Evolutionary conservation across 2,888 invertebrate species (phyloP).

Genomic region (Hybos culiciformis): DNA sequence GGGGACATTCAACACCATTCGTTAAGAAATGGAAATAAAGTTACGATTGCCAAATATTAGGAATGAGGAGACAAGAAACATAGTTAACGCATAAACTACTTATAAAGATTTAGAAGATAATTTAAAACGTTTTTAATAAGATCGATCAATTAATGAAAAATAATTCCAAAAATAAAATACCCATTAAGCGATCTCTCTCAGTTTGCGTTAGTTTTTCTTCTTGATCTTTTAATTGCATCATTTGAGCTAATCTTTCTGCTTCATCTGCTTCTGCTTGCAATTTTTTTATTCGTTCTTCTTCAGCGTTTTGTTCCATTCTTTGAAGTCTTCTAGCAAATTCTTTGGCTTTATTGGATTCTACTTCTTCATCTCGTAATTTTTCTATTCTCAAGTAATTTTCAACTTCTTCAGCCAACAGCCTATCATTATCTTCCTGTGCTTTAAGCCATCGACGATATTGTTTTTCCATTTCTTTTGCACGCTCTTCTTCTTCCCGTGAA

Average conservation of each 20-base stretch:
- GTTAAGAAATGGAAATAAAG: too few relatives aligned
- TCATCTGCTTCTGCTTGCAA: neutral
- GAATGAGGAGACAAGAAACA: too few relatives aligned
- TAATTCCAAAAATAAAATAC: too few relatives aligned
- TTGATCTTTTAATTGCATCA: constrained; percentile 62
- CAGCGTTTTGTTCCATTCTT: neutral
- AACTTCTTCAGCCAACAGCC: neutral
- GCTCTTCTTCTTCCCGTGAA: constrained; percentile 53
- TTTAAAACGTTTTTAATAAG: too few relatives aligned
- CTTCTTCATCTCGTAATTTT: constrained; percentile 1
- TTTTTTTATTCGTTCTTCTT: neutral
- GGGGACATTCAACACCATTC: too few relatives aligned
- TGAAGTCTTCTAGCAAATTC: neutral
- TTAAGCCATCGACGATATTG: constrained; percentile 33
- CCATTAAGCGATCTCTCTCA: constrained; percentile 16
- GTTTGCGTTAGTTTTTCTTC: constrained; percentile 42
- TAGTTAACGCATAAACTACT: too few relatives aligned
- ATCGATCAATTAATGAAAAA: too few relatives aligned
- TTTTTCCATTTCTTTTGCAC: constrained; percentile 48
- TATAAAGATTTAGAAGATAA: too few relatives aligned
- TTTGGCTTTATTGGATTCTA: neutral
- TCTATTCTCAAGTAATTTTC: constrained; percentile 1
- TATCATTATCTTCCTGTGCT: neutral
- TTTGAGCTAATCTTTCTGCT: constrained; percentile 48
- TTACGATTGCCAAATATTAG: too few relatives aligned